phyloP scores from a whole-genome alignment of 1,140 invertebrate species.

The Macrostomum lignano region DNA sequence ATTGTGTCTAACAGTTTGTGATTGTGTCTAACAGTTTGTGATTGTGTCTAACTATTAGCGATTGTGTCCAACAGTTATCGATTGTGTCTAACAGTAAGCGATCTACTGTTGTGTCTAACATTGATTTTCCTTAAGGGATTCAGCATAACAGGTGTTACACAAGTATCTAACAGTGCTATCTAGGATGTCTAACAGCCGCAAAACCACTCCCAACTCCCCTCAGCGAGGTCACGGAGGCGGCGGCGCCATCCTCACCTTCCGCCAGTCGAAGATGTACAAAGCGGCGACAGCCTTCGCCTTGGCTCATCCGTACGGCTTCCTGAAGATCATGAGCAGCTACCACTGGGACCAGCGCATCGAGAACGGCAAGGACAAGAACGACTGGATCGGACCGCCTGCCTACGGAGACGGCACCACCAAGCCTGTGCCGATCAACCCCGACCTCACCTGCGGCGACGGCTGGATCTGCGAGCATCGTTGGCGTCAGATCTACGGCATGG shows the following conservation, averaged over 20 bases:
- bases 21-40: no score
- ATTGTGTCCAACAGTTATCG: no score
- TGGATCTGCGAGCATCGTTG: slow-evolving; percentile 59
- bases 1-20: no score
- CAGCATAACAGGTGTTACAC: no score
- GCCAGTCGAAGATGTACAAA: slow-evolving; percentile 29
- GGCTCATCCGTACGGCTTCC: slow-evolving; percentile 42
- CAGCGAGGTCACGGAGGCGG: slow-evolving; percentile 21
- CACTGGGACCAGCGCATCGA: no score
- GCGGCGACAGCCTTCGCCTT: slow-evolving; percentile 49
- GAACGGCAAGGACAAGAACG: slow-evolving; percentile 4
- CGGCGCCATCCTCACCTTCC: slow-evolving; percentile 18
- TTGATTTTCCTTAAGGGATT: no score
- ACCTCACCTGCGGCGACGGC: slow-evolving; percentile 37
- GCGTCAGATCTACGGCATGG: slow-evolving; percentile 47
- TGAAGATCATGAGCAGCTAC: slow-evolving; percentile 41
- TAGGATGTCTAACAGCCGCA: no score
- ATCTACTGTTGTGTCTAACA: no score
- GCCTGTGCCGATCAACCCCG: slow-evolving; percentile 17
- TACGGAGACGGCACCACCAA: slow-evolving; percentile 32
- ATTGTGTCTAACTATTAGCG: no score
- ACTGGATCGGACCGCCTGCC: slow-evolving; percentile 11
- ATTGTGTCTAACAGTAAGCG: no score
- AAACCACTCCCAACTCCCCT: no score
- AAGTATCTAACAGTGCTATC: no score